phyloP scores from a whole-genome alignment of 2,888 invertebrate species.

The Drosophila histrio region DNA sequence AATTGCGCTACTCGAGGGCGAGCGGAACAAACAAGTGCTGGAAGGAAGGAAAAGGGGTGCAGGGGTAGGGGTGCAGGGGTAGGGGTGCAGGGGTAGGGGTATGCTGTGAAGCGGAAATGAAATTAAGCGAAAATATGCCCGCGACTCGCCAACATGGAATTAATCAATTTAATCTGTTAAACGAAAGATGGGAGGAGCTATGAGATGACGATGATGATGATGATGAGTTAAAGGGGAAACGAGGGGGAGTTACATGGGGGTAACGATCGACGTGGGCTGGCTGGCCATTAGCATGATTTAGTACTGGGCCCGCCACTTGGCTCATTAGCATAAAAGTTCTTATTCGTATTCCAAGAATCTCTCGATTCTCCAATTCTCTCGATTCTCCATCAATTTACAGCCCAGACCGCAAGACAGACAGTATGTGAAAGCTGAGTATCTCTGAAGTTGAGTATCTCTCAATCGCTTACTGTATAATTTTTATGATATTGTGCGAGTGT shows the following conservation, averaged over 20 bases:
- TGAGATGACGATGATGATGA: background rate
- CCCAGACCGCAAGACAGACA: background rate
- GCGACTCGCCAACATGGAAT: constrained; percentile 76
- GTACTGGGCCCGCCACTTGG: constrained; percentile 26
- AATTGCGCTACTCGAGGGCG: constrained; percentile 72
- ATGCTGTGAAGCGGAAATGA: constrained; percentile 76
- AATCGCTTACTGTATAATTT: constrained; percentile 76
- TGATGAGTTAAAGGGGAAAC: background rate
- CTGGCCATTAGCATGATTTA: constrained; percentile 72
- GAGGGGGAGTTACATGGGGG: constrained; percentile 1
- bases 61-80: background rate
- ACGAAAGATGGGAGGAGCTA: constrained; percentile 48
- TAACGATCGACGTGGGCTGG: constrained; percentile 40
- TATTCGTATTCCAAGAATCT: constrained; percentile 67
- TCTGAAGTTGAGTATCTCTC: constrained; percentile 24
- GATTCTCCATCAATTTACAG: constrained; percentile 25
- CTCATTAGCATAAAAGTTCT: constrained; percentile 74
- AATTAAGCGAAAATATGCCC: constrained; percentile 80
- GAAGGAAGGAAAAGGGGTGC: background rate
- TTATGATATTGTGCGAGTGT: constrained; percentile 74
- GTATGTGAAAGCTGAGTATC: constrained; percentile 42
- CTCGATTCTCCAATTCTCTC: constrained; percentile 15
- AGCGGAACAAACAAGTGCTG: constrained; percentile 76
- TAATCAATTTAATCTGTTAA: constrained; percentile 84
- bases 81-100: background rate